Evolutionary conservation across 2,888 invertebrate species (phyloP).

Genomic region (Cyrtodaria siliqua): DNA sequence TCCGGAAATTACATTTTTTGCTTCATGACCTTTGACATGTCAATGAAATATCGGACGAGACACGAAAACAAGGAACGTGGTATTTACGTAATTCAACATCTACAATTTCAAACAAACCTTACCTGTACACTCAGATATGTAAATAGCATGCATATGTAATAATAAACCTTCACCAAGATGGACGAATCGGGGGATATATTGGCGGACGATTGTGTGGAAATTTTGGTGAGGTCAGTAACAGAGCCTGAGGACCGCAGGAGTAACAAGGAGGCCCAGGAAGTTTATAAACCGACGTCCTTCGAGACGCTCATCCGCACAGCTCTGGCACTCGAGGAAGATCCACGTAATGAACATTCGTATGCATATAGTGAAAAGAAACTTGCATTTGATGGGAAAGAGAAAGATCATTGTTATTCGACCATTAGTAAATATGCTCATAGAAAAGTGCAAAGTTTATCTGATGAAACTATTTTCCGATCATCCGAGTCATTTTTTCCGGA

Average conservation of each 20-base stretch:
- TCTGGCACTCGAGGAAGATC: constrained; percentile 37
- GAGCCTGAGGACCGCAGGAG: constrained; percentile 19
- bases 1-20: constrained; percentile 35
- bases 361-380: constrained; percentile 38
- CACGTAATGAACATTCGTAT: constrained; percentile 54
- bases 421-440: constrained; percentile 16
- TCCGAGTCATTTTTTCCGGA: background rate
- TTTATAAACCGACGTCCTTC: constrained; percentile 29
- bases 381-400: constrained; percentile 35
- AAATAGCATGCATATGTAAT: too few species aligned
- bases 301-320: constrained; percentile 35
- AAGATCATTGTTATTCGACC: constrained; percentile 51
- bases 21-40: constrained; percentile 40
- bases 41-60: constrained; percentile 29
- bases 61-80: constrained; percentile 22
- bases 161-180: constrained; percentile 5
- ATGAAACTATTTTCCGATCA: constrained; percentile 28
- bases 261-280: constrained; percentile 3
- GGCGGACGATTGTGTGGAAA: constrained; percentile 28
- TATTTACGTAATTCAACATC: background rate
- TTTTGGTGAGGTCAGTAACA: constrained; percentile 30
- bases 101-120: too few species aligned
- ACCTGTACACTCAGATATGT: too few species aligned
- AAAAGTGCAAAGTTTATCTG: constrained; percentile 37
- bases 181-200: constrained; percentile 11